Conservation (phyloP, 2,797 vertebrate genomes). For the Menidia menidia region DNA sequence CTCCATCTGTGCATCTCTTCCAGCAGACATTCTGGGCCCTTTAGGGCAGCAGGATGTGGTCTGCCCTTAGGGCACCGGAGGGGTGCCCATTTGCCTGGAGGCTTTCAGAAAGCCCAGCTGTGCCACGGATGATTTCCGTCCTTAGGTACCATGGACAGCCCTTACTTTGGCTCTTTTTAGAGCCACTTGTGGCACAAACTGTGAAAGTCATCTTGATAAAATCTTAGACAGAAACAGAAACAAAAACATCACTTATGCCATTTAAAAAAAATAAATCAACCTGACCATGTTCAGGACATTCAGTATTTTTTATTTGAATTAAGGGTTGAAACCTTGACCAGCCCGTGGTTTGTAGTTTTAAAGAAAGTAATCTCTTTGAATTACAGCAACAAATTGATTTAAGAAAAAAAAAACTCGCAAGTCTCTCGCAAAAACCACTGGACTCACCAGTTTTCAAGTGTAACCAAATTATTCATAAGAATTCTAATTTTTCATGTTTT, state of each 20-base stretch:
- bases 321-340: too few relatives aligned
- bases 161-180: constrained; percentile 61
- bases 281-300: background rate
- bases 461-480: too few relatives aligned
- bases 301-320: background rate
- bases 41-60: constrained; percentile 71
- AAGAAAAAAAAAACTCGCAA: too few relatives aligned
- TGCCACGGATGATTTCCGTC: constrained; percentile 59
- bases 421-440: too few relatives aligned
- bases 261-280: background rate
- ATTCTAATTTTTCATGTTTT: too few relatives aligned
- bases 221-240: constrained; percentile 43
- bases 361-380: too few relatives aligned
- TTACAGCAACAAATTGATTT: too few relatives aligned
- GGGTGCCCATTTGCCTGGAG: constrained; percentile 73
- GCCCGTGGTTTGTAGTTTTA: too few relatives aligned
- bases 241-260: constrained; percentile 14
- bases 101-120: constrained; percentile 81
- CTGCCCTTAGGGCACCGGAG: constrained; percentile 69
- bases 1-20: constrained; percentile 70
- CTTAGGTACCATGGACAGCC: constrained; percentile 52
- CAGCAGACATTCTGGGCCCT: constrained; percentile 68
- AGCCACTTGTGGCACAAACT: constrained; percentile 25
- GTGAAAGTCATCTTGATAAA: constrained; percentile 55
- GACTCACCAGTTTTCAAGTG: too few relatives aligned